Conservation (phyloP, 2,888 invertebrate species). For the Elaeidobius kamerunicus region DNA sequence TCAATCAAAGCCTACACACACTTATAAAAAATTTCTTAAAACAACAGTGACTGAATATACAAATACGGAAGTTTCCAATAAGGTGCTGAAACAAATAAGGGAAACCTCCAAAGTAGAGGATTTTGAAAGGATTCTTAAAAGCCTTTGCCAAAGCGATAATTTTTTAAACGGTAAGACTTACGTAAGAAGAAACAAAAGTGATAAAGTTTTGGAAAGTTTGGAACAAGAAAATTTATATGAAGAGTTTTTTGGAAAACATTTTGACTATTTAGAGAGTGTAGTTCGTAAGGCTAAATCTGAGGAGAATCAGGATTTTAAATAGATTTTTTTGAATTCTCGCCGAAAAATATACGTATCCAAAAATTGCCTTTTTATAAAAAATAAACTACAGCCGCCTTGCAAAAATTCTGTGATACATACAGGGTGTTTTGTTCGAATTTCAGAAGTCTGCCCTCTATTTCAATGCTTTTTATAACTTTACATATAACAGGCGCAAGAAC, state of each 20-base stretch:
- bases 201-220: constrained; percentile 49
- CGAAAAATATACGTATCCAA: constrained; percentile 20
- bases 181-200: constrained; percentile 49
- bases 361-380: constrained; percentile 16
- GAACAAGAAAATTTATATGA: constrained; percentile 52
- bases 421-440: constrained; percentile 26
- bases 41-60: constrained; percentile 41
- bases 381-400: constrained; percentile 11
- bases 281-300: constrained; percentile 17
- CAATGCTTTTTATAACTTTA: constrained; percentile 16
- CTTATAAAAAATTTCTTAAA: constrained; percentile 12
- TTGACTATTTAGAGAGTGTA: constrained; percentile 45
- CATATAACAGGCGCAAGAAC: no score
- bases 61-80: constrained; percentile 37
- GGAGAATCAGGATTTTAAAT: neutral
- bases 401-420: constrained; percentile 31
- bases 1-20: neutral
- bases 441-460: constrained; percentile 10
- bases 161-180: constrained; percentile 28
- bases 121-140: constrained; percentile 61
- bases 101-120: constrained; percentile 57
- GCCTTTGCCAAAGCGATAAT: constrained; percentile 46
- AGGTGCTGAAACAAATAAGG: constrained; percentile 53
- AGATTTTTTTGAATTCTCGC: constrained; percentile 1
- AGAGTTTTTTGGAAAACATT: constrained; percentile 55